Evolutionary conservation across 2,797 vertebrate genomes (phyloP).

Genomic region (Myripristis jacobus): DNA sequence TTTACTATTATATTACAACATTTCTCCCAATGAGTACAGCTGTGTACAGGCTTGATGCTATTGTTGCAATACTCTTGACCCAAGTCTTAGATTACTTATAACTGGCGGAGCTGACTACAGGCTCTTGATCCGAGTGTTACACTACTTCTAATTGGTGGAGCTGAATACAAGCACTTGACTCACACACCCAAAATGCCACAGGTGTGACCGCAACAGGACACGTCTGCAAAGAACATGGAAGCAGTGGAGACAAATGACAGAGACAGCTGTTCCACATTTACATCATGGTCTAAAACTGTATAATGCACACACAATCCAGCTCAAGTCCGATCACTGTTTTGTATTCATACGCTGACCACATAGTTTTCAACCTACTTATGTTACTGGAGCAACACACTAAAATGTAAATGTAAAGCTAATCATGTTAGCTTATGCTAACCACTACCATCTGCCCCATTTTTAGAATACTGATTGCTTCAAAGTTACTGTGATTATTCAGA

Average conservation of each 20-base stretch:
- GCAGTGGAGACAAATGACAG: conserved; percentile 23
- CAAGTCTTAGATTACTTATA: conserved; percentile 17
- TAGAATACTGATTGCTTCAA: too few species aligned
- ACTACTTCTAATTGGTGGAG: conserved; percentile 25
- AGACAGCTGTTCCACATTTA: not conserved
- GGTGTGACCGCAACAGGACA: not conserved
- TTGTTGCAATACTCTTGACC: too few species aligned
- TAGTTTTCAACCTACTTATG: too few species aligned
- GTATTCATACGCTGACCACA: too few species aligned
- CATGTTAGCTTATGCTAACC: too few species aligned
- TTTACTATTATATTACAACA: not conserved
- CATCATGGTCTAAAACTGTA: too few species aligned
- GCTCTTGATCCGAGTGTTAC: conserved; percentile 22
- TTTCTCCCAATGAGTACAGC: conserved; percentile 10
- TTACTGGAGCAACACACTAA: too few species aligned
- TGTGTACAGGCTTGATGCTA: conserved; percentile 6
- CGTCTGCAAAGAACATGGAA: not conserved
- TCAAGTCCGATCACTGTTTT: too few species aligned
- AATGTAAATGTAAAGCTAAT: too few species aligned
- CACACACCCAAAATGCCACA: conserved; percentile 1
- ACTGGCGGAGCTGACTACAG: conserved; percentile 28
- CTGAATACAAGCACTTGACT: conserved; percentile 32
- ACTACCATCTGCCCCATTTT: too few species aligned
- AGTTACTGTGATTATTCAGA: too few species aligned
- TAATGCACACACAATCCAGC: too few species aligned